These are phyloP conservation scores for Apis mellifera DNA, from an alignment of 1,140 invertebrate species.

Conservation along the genomic window DNA sequence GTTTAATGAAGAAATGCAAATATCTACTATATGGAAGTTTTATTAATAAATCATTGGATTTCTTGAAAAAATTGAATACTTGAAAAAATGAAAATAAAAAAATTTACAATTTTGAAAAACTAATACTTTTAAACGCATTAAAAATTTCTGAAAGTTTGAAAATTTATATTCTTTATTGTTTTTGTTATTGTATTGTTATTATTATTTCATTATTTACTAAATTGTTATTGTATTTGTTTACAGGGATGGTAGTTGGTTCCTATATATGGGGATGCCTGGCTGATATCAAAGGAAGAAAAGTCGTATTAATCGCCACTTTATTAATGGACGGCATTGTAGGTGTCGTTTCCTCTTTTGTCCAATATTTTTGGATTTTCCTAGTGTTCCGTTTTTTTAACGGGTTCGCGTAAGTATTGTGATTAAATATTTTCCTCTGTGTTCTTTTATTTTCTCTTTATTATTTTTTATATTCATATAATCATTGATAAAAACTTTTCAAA, in stretches of 20 bases:
- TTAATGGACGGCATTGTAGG: constrained; percentile 89
- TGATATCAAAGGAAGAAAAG: constrained; percentile 90
- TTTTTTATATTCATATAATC: no score
- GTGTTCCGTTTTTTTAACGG: constrained; percentile 91
- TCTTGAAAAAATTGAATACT: neutral
- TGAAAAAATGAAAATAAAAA: neutral
- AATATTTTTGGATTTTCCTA: constrained; percentile 89
- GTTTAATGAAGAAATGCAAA: neutral
- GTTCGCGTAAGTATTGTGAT: constrained; percentile 88
- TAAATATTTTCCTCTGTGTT: neutral
- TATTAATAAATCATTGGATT: neutral
- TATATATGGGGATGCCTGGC: constrained; percentile 94
- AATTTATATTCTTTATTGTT: no score
- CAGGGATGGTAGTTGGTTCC: constrained; percentile 94
- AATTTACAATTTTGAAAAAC: neutral
- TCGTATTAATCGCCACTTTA: constrained; percentile 88
- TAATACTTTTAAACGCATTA: no score
- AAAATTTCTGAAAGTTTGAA: no score
- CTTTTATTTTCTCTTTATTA: no score
- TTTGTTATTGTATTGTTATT: no score
- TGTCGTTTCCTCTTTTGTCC: constrained; percentile 88
- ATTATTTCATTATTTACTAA: neutral
- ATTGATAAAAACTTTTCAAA: no score
- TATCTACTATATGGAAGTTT: neutral
- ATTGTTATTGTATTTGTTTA: no score